Evolutionary conservation across 2,888 invertebrate species (phyloP).

Genomic region (Apamea monoglypha): DNA sequence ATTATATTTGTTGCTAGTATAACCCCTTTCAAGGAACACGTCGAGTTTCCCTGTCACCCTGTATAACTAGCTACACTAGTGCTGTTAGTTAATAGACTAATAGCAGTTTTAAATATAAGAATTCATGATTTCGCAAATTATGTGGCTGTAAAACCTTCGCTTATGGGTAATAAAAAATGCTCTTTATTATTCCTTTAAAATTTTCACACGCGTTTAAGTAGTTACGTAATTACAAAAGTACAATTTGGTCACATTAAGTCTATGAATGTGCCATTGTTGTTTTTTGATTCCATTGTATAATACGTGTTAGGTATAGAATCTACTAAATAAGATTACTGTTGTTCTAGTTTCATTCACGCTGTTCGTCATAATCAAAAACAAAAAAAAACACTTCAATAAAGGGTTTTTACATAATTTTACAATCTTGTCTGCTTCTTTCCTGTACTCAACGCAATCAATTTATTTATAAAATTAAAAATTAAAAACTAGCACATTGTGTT

Average conservation of each 20-base stretch:
- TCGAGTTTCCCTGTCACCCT: too few relatives aligned
- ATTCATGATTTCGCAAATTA: background rate
- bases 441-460: background rate
- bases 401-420: background rate
- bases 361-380: background rate
- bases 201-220: conserved; percentile 38
- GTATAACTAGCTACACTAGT: background rate
- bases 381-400: background rate
- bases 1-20: too few relatives aligned
- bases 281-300: conserved; percentile 20
- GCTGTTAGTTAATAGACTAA: background rate
- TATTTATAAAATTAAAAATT: background rate
- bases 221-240: conserved; percentile 1
- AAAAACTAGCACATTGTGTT: background rate
- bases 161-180: conserved; percentile 2
- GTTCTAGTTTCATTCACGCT: conserved; percentile 7
- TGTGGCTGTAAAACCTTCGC: conserved; percentile 1
- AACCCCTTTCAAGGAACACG: too few relatives aligned
- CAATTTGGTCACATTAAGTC: background rate
- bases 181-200: conserved; percentile 20
- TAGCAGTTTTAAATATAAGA: conserved; percentile 10
- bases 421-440: background rate
- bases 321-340: conserved; percentile 14
- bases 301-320: background rate
- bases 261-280: conserved; percentile 27